Percentiles rank a stretch among this genome's conserved stretches.
Evolutionary conservation across 2,797 vertebrate species (phyloP).

Genomic region (Notolepis coatsorum): DNA sequence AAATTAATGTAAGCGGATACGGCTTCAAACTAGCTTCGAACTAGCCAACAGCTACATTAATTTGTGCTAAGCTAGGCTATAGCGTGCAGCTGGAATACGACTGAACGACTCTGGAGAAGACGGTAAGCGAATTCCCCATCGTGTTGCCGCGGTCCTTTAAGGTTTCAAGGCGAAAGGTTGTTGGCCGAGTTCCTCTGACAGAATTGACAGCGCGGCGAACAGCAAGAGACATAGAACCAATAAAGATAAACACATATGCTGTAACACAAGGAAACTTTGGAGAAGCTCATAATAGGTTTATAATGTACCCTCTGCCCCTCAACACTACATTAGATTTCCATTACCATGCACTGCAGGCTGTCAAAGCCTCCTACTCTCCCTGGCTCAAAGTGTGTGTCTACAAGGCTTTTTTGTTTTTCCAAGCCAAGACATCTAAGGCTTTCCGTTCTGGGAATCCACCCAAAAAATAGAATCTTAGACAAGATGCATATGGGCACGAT

Average conservation of each 20-base stretch:
- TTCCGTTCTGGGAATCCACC: neutral
- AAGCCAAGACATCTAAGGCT: neutral
- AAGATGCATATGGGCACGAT: slow-evolving; percentile 8
- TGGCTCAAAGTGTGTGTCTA: neutral
- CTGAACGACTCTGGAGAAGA: too few species aligned
- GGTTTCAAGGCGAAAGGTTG: too few species aligned
- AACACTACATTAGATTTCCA: slow-evolving; percentile 3
- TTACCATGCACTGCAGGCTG: slow-evolving; percentile 10
- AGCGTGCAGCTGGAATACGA: too few species aligned
- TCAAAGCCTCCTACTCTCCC: slow-evolving; percentile 9
- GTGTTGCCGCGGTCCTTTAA: too few species aligned
- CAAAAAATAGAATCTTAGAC: slow-evolving; percentile 1
- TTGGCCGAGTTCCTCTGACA: neutral
- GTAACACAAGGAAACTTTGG: neutral
- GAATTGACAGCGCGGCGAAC: neutral
- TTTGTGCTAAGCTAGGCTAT: too few species aligned
- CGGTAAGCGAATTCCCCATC: too few species aligned
- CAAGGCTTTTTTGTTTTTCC: neutral
- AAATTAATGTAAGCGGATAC: too few species aligned
- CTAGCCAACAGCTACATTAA: too few species aligned
- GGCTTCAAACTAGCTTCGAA: too few species aligned
- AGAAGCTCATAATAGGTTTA: slow-evolving; percentile 6
- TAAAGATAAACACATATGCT: slow-evolving; percentile 1
- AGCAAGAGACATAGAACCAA: neutral
- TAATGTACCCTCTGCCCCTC: too few species aligned